Evolutionary conservation across 2,888 invertebrate genomes (phyloP), one percentile per base, ranked within the genome.

Genomic region (Bembecia ichneumoniformis): DNA sequence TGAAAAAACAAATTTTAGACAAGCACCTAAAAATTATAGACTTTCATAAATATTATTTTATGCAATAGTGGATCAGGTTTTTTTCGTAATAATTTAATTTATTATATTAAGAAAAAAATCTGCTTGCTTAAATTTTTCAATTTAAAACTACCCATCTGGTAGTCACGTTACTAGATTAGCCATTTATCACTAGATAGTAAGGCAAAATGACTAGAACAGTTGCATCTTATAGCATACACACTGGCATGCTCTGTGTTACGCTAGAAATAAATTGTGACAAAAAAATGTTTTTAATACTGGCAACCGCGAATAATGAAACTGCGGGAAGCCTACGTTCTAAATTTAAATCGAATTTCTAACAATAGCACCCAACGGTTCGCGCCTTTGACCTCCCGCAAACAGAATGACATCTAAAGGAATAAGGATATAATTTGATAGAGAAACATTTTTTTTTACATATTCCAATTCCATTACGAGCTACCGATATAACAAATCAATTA

Each of bases 281-380:
- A 73, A 76, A 71, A 68, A 63, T 61, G 53, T 63, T 74, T 79
- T 80, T 78, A 70, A 75, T 74, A 71, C 72, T 72, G 68, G 74
- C 82, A 79, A 70, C 80, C 79, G 74, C 81, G 72, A 79, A 82
- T 80, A 84, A 83, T 73, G 68, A 68, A 77, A 68, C 86, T 55
- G 68, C 86, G 77, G 86, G 74, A 73, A 62, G 74, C 66, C 76
- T 60, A 60, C 74, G 67, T 81, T 82, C 75, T 61, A 73, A 80
- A 79, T 82, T 83, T 68, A 71, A 82, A 81, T 77, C 67, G 73
- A 69, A 70, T 68, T 28, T 68, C 64, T 62, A 75, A 86, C 86
- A 86, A 87, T 74, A 76, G 77, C 71, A 53, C 62, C 83, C 81
- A 69, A 67, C 70, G 59, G 86, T 71, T 82, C 73, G 73, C 77